A percentile compares a stretch with the other conserved stretches of the same genome.
These are phyloP conservation scores for Homalodisca vitripennis DNA, from an alignment of 1,140 invertebrate genomes.

Conservation along the genomic window DNA sequence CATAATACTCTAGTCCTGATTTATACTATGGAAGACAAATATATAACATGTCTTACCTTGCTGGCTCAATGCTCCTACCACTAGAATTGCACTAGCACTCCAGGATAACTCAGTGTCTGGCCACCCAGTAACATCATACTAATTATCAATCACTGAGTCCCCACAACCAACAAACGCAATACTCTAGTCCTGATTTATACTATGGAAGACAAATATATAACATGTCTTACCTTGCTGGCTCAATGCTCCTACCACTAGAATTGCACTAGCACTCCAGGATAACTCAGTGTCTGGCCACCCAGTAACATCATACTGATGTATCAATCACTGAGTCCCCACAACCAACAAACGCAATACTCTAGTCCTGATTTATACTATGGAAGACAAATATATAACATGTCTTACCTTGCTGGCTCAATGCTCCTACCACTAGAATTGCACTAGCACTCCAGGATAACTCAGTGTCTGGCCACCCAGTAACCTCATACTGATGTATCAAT, in stretches of 20 bases:
- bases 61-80: no score
- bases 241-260: slow-evolving; percentile 9
- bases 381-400: slow-evolving; percentile 4
- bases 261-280: slow-evolving; percentile 16
- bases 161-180: no score
- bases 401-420: slow-evolving; percentile 23
- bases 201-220: slow-evolving; percentile 13
- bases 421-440: slow-evolving; percentile 11
- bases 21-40: no score
- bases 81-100: no score
- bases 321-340: not conserved
- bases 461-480: not conserved
- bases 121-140: not conserved
- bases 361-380: slow-evolving; percentile 4
- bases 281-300: slow-evolving; percentile 17
- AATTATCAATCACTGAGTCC: no score
- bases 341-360: not conserved
- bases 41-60: no score
- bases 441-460: slow-evolving; percentile 25
- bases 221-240: slow-evolving; percentile 17
- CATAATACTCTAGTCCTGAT: no score
- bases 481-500: slow-evolving; percentile 5
- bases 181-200: not conserved
- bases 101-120: no score
- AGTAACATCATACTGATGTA: slow-evolving; percentile 11